These are phyloP conservation scores for Rana temporaria DNA, from an alignment of 2,113 vertebrate species.

Conservation along the genomic window DNA sequence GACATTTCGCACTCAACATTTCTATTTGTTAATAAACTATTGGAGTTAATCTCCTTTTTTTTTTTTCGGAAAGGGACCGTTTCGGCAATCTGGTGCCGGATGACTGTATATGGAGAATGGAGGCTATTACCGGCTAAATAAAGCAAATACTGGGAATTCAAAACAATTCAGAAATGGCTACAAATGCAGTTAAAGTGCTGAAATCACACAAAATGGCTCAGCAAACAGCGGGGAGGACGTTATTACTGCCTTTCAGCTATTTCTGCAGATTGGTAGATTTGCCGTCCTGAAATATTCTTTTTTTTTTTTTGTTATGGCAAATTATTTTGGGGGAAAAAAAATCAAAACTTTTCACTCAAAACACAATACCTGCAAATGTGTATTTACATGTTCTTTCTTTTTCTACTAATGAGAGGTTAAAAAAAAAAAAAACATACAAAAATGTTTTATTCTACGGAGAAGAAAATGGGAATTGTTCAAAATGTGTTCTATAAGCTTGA, in stretches of 20 bases:
- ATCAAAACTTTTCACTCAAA: background rate
- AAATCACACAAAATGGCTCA: slow-evolving; percentile 34
- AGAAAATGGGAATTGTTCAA: background rate
- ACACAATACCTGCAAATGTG: background rate
- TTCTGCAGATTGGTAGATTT: slow-evolving; percentile 16
- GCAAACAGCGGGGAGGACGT: slow-evolving; percentile 20
- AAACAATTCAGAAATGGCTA: slow-evolving; percentile 38
- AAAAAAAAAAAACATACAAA: background rate
- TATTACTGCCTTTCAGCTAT: slow-evolving; percentile 43
- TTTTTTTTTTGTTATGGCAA: background rate
- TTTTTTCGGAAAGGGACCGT: background rate
- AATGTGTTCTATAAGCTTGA: background rate
- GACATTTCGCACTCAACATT: slow-evolving; percentile 8
- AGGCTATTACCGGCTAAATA: slow-evolving; percentile 41
- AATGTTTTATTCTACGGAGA: background rate
- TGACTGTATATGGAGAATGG: background rate
- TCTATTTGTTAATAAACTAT: slow-evolving; percentile 49
- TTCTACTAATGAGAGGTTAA: background rate
- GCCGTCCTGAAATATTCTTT: background rate
- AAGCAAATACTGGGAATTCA: slow-evolving; percentile 47
- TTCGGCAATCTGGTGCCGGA: slow-evolving; percentile 20
- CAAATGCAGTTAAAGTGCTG: slow-evolving; percentile 49
- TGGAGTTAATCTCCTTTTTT: slow-evolving; percentile 34
- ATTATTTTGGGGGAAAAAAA: background rate
- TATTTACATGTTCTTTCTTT: background rate